Percentiles rank a stretch among this genome's conserved stretches.
These are phyloP conservation scores for Stomatorhinus walkeri DNA, from an alignment of 2,797 vertebrate species.

Conservation along the genomic window DNA sequence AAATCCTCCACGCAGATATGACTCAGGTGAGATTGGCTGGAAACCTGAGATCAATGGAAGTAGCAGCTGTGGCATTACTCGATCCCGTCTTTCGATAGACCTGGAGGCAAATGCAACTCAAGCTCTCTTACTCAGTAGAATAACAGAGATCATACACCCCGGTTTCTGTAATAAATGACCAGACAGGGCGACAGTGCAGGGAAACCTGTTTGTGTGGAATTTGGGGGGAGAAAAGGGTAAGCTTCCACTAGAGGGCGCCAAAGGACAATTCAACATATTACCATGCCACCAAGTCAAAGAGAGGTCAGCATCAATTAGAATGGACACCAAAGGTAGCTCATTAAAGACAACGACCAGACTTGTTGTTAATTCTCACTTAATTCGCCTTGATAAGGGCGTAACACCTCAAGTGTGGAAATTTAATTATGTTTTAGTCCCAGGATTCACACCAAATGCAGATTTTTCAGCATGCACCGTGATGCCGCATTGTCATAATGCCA, in stretches of 20 bases:
- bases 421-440: neutral
- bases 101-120: too few species aligned
- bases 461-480: neutral
- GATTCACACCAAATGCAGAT: neutral
- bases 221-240: neutral
- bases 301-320: neutral
- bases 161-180: neutral
- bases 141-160: neutral
- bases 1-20: neutral
- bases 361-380: neutral
- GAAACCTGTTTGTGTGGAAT: neutral
- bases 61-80: neutral
- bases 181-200: neutral
- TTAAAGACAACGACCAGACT: neutral
- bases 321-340: neutral
- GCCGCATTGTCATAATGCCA: neutral
- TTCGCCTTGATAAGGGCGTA: neutral
- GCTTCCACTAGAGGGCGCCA: constrained; percentile 38
- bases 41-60: neutral
- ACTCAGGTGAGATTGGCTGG: neutral
- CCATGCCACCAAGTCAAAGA: neutral
- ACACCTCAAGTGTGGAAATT: neutral
- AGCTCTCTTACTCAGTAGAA: neutral
- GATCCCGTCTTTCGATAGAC: neutral
- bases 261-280: neutral